A percentile compares a stretch with the other conserved stretches of the same genome.
These are phyloP conservation scores for Halcyon malimbica DNA, from an alignment of 2,113 vertebrate genomes.

Conservation along the genomic window DNA sequence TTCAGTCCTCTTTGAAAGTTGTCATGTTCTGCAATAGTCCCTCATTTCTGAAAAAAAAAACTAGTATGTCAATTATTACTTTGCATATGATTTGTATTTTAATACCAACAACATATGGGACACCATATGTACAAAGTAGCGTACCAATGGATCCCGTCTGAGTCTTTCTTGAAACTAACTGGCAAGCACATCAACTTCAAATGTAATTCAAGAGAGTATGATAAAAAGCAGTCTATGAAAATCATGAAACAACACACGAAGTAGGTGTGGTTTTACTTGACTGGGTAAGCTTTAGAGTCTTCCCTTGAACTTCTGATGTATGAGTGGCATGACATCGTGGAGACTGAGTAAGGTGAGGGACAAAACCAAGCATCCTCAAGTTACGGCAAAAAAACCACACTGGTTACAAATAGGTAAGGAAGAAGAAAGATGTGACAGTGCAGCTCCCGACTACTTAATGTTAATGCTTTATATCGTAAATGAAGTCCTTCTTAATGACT, in stretches of 20 bases:
- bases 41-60: neutral
- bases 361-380: neutral
- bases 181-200: neutral
- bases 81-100: neutral
- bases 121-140: neutral
- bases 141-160: neutral
- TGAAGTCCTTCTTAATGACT: neutral
- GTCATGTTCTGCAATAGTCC: neutral
- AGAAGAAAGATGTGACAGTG: neutral
- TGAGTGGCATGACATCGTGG: neutral
- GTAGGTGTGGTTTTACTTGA: neutral
- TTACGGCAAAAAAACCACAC: fast-evolving
- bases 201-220: neutral
- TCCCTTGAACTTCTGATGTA: neutral
- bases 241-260: neutral
- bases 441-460: fast-evolving
- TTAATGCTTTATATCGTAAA: neutral
- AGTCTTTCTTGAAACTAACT: neutral
- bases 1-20: neutral
- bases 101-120: neutral
- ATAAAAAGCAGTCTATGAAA: neutral
- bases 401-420: neutral
- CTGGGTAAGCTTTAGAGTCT: neutral
- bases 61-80: neutral
- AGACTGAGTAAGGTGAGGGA: neutral